Evolutionary conservation across 2,797 vertebrate genomes (phyloP).

Genomic region (Sus cebifrons): DNA sequence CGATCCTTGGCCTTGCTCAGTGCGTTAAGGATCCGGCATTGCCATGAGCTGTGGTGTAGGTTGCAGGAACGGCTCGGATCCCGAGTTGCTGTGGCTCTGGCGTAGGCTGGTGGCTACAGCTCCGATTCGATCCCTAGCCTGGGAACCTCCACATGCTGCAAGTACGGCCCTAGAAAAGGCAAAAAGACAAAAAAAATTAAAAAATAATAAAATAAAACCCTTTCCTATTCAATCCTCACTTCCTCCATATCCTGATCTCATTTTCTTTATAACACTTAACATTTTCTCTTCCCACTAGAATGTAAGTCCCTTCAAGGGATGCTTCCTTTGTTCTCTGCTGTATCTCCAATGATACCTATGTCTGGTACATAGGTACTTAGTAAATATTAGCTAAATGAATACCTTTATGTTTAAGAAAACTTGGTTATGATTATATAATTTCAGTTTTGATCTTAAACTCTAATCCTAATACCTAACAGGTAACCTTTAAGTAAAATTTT

Average conservation of each 20-base stretch:
- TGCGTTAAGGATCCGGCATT: too few species aligned
- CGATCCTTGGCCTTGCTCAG: too few species aligned
- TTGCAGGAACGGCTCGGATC: too few species aligned
- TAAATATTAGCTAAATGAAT: conserved; percentile 59
- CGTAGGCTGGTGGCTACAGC: too few species aligned
- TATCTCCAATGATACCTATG: neutral
- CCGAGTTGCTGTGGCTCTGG: too few species aligned
- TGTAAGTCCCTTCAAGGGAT: neutral
- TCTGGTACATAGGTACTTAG: neutral
- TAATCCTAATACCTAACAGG: neutral
- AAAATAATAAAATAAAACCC: too few species aligned
- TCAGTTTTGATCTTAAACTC: conserved; percentile 61
- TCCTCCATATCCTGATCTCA: neutral
- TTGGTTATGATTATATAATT: conserved; percentile 66
- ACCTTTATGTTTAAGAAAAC: conserved; percentile 65
- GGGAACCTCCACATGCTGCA: too few species aligned
- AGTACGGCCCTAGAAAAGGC: too few species aligned
- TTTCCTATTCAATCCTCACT: neutral
- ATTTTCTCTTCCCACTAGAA: neutral
- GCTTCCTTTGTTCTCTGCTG: neutral
- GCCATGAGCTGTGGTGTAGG: too few species aligned
- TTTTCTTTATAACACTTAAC: conserved; percentile 6
- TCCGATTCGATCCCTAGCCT: too few species aligned
- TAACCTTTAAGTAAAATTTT: conserved; percentile 59
- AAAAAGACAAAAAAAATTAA: too few species aligned